A percentile compares a stretch with the other conserved stretches of the same genome.
These are phyloP conservation scores for Sinopyrophorus schimmeli DNA, from an alignment of 2,888 invertebrate genomes.

Conservation along the genomic window DNA sequence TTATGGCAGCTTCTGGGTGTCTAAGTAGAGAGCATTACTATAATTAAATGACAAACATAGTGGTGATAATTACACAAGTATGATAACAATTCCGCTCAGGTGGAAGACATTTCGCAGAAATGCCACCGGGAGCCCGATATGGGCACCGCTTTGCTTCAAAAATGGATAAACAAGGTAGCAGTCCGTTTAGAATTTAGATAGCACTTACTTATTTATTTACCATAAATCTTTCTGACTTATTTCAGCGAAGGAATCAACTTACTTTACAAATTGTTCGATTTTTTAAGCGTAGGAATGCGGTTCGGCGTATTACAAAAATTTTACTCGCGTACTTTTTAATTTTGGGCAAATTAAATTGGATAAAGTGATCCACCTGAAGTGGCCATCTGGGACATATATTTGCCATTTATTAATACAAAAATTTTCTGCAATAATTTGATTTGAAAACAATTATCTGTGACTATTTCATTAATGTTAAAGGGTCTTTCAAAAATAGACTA, in stretches of 20 bases:
- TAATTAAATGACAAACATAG: conserved; percentile 36
- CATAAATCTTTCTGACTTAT: conserved; percentile 48
- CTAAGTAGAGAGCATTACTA: conserved; percentile 23
- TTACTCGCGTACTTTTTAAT: not conserved
- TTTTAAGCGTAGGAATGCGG: too few species aligned
- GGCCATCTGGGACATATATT: not conserved
- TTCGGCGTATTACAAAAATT: too few species aligned
- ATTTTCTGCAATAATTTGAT: too few species aligned
- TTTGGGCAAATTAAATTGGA: too few species aligned
- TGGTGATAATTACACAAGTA: conserved; percentile 35
- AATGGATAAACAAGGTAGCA: conserved; percentile 45
- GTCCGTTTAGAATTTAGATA: conserved; percentile 48
- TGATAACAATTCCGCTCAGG: conserved; percentile 47
- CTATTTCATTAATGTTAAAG: too few species aligned
- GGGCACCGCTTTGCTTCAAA: conserved; percentile 42
- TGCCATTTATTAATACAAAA: too few species aligned
- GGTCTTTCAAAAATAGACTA: too few species aligned
- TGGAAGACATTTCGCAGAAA: conserved; percentile 49
- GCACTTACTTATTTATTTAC: conserved; percentile 45
- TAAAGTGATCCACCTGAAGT: too few species aligned
- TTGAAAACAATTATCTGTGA: too few species aligned
- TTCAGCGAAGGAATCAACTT: conserved; percentile 26
- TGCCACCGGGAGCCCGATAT: conserved; percentile 43
- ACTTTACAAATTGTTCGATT: conserved; percentile 27
- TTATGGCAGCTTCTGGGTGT: conserved; percentile 21